Evolutionary conservation across 2,888 invertebrate genomes (phyloP), one percentile per base, ranked within the genome.

Genomic region (Ecdyonurus torrentis): DNA sequence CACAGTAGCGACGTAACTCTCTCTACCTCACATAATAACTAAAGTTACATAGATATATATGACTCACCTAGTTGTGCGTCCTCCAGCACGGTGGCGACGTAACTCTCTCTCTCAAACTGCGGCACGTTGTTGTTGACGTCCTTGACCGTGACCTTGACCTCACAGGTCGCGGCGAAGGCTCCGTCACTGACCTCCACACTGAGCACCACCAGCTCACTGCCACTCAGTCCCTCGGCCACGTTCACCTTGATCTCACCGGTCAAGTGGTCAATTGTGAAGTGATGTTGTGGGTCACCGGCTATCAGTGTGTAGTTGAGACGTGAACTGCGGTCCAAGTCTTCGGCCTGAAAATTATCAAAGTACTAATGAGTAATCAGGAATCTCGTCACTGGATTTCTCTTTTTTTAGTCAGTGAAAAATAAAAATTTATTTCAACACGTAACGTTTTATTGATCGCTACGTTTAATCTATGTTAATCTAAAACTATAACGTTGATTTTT

Each of bases 71-170:
- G n/a, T n/a, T n/a, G n/a, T n/a, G n/a, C n/a, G n/a, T 91, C 88
- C 76, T 96, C 95, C 22, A 85, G 81, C 20, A 95, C 81, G 37
- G 83, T 82, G 0, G 88, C 83, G 1, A 84, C 80, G 71, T 94
- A 94, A 66, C 79, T 80, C 52, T 84, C 80, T 15, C 84, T 79
- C 22, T 83, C 80, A 71, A 95, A 95, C 1, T 79, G 78, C 0
- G 95, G 95, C 1, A 83, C 81, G 73, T 94, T 91, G 73, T 96
- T 93, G 76, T 96, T 96, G 18, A 92, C 87, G 75, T 96, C 96
- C 61, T 88, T 80, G 0, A 92, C 84, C 0, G 84, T 81, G 23
- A 93, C 84, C 70, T 86, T 87, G 1, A 92, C 86, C 5, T 79
- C 74, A 59, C 89, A 83, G 0, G 84, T 84, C 15, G 86, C 81